Percentiles rank a stretch among this genome's conserved stretches.
Conservation (phyloP, 2,113 vertebrate species). For the Seriola quinqueradiata region DNA sequence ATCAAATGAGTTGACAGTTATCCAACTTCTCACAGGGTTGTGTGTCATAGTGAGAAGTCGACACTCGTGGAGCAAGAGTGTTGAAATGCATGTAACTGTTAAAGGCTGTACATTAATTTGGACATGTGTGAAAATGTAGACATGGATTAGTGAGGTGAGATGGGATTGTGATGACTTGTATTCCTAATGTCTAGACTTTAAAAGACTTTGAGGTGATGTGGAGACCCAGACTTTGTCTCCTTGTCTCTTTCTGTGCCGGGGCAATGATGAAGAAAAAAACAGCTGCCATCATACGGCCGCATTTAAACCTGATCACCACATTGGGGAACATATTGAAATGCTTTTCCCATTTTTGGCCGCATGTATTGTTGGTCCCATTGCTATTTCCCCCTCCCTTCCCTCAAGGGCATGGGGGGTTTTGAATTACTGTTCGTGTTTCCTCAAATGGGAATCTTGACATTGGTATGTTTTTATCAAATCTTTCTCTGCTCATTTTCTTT, state of each 20-base stretch:
- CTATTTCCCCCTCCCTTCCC: constrained; percentile 79
- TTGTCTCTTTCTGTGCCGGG: constrained; percentile 53
- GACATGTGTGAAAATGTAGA: background rate
- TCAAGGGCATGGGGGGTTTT: constrained; percentile 74
- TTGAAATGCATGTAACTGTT: background rate
- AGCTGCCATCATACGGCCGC: constrained; percentile 80
- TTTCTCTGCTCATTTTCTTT: background rate
- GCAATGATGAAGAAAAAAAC: constrained; percentile 59
- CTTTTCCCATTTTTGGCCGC: constrained; percentile 88
- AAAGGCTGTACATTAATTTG: background rate
- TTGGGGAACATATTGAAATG: constrained; percentile 81
- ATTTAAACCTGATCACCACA: constrained; percentile 81
- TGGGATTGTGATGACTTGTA: background rate
- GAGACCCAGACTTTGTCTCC: background rate
- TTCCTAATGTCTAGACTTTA: background rate
- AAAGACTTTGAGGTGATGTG: background rate
- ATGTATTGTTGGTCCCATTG: constrained; percentile 77
- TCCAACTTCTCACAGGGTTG: constrained; percentile 25
- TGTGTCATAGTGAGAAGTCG: constrained; percentile 16
- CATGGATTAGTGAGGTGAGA: background rate
- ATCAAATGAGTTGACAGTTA: constrained; percentile 36
- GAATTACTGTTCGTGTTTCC: constrained; percentile 72
- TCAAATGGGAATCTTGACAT: constrained; percentile 43
- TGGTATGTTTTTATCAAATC: constrained; percentile 8
- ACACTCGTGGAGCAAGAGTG: background rate